Base-by-base conservation (phyloP, 2,797 vertebrate species). In the Coranthus polyacanthus region DNA sequence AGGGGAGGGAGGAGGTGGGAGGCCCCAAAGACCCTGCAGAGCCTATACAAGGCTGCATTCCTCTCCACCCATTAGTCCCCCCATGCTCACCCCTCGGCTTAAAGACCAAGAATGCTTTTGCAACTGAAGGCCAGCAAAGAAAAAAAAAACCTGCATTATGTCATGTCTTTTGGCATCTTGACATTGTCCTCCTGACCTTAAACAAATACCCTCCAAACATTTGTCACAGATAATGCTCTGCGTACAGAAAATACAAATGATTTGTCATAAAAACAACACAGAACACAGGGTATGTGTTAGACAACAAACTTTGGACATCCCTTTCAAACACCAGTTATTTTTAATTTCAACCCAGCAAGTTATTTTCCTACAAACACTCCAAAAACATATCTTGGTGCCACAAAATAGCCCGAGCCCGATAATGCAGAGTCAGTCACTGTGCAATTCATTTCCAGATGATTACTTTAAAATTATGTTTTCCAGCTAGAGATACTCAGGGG, bases 41-140 rank as follows among this genome's bases (percentile, higher is more conserved):
- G 94, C 93, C 95, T 94, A 90, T 92, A 92, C 93, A 93, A 94
- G 91, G 89, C 90, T 53, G 82, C 93, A 97, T 97, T 96, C 95
- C 94, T 94, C 93, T 92, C 92, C 73, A 69, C 66, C 85, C 73
- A 86, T 79, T 62, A 79, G 62, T 7, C 51, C 56, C 26, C 34
- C 50, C 51, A 43, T 0, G 2, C 65, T 26, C 21, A 73, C 24
- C 69, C 72, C 36, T 18, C 22, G 4, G 53, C 69, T 56, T 66
- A 67, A 47, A 69, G 67, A 61, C 69, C 64, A 64, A 79, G 72
- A 82, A 78, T 56, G 63, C 73, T 65, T 82, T 62, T 54, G 54
- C 68, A 83, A 77, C 61, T 66, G 26, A 70, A 78, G 70, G 63
- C 60, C 36, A 43, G 64, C 5, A 43, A 69, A 32, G 49, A 78